These are phyloP conservation scores for Lota lota DNA, from an alignment of 2,113 vertebrate genomes.

Conservation along the genomic window DNA sequence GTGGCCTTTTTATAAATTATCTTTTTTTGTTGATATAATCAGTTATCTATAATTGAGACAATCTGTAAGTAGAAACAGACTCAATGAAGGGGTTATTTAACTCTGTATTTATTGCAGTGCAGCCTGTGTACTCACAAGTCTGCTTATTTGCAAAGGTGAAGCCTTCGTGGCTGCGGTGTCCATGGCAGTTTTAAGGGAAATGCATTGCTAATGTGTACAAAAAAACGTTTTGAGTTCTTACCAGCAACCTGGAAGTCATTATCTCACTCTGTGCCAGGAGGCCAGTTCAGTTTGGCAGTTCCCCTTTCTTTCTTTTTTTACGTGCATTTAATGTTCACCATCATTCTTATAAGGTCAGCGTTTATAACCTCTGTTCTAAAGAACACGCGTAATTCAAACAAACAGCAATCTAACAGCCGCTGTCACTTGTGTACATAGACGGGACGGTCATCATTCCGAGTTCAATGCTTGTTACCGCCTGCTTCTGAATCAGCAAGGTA, in stretches of 20 bases:
- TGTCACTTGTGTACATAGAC: not conserved
- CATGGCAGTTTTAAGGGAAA: too few relatives aligned
- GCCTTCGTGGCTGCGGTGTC: too few relatives aligned
- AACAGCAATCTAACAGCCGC: not conserved
- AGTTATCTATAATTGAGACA: conserved; percentile 64
- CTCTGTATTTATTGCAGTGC: conserved; percentile 41
- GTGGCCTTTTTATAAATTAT: conserved; percentile 67
- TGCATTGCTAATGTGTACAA: too few relatives aligned
- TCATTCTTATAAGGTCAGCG: conserved; percentile 10
- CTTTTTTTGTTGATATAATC: conserved; percentile 52
- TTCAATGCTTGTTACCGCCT: conserved; percentile 3
- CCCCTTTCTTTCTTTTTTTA: conserved; percentile 31
- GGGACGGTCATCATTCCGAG: conserved; percentile 1
- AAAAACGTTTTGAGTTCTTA: too few relatives aligned
- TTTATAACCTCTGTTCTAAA: conserved; percentile 7
- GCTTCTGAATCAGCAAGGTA: too few relatives aligned
- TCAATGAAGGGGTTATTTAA: conserved; percentile 5
- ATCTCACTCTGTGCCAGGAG: too few relatives aligned
- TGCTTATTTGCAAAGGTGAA: too few relatives aligned
- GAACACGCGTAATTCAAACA: conserved; percentile 5
- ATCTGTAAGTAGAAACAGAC: conserved; percentile 50
- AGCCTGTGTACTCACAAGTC: conserved; percentile 44
- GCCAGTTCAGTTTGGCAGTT: too few relatives aligned
- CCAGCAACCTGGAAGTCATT: too few relatives aligned
- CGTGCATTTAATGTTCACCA: not conserved